Percentiles rank a stretch among this genome's conserved stretches.
Evolutionary conservation across 2,797 vertebrate species (phyloP).

Genomic region (Phataginus tetradactyla): DNA sequence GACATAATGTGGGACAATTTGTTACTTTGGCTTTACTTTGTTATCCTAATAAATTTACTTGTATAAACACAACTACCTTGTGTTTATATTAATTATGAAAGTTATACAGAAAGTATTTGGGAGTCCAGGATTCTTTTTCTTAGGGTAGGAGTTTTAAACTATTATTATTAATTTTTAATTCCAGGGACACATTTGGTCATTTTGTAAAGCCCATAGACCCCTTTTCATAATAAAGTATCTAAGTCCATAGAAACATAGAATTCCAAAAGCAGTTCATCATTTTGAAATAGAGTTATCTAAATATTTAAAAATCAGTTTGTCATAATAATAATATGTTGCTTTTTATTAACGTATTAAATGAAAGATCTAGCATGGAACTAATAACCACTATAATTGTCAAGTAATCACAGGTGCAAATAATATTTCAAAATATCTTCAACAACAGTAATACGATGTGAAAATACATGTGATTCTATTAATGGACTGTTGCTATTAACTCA

Average conservation of each 20-base stretch:
- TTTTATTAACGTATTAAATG: neutral
- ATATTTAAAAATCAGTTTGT: neutral
- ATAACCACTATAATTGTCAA: neutral
- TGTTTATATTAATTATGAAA: neutral
- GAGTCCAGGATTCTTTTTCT: neutral
- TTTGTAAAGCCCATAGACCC: neutral
- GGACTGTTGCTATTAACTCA: neutral
- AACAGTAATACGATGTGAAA: neutral
- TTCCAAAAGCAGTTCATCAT: neutral
- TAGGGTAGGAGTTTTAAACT: neutral
- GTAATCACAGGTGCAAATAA: neutral
- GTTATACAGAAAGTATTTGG: neutral
- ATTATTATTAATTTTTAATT: neutral
- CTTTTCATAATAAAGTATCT: neutral
- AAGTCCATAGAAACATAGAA: neutral
- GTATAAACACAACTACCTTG: neutral
- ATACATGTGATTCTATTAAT: neutral
- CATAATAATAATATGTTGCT: neutral
- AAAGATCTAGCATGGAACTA: neutral
- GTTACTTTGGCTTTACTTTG: neutral
- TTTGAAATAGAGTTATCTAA: constrained; percentile 3
- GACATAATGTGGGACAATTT: neutral
- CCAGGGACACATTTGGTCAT: neutral
- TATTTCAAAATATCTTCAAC: neutral
- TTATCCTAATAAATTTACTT: neutral